Evolutionary conservation across 2,888 invertebrate genomes (phyloP), one percentile per base, ranked within the genome.

Genomic region (Pyrgus malvae): DNA sequence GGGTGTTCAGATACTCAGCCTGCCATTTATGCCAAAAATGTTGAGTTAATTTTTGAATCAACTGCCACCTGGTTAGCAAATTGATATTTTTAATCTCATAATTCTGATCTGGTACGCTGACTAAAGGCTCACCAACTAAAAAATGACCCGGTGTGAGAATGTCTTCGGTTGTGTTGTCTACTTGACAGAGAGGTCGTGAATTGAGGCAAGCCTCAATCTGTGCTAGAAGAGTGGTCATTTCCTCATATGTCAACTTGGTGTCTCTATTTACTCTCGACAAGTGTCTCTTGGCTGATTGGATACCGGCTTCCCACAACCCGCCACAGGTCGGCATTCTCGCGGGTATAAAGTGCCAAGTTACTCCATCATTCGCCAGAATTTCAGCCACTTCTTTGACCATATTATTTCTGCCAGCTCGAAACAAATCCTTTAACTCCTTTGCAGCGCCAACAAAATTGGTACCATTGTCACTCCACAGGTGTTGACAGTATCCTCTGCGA

Each of bases 21-120:
- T 54, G 53, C 68, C 68, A 69, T 53, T 56, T 55, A 6, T 33
- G 54, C 66, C 66, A 66, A 40, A 70, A 67, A 38, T 65, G 58
- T 55, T 67, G 64, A 3, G 59, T 61, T 60, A 63, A 62, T 31
- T 53, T 60, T 48, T 67, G 67, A 3, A 62, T 41, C 1, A 66
- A 19, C 38, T 66, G 65, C 67, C 67, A 69, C 41, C 66, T 59
- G 9, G 56, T 49, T 16, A 61, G 35, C 12, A 48, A 25, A 8
- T 40, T 49, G 4, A 51, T 33, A 4, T 57, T 58, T 6, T 7
- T 31, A 0, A 21, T 23, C 0, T 57, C 40, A 44, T 58, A 57
- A 35, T 58, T n/a, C 41, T 31, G 27, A 56, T 44, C 50, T 59
- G 56, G 57, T 12, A 59, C 55, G 21, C 14, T 55, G 7, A 61